Evolutionary conservation across 2,113 vertebrate species (phyloP), one percentile per base, ranked within the genome.

Genomic region (Plotosus lineatus): DNA sequence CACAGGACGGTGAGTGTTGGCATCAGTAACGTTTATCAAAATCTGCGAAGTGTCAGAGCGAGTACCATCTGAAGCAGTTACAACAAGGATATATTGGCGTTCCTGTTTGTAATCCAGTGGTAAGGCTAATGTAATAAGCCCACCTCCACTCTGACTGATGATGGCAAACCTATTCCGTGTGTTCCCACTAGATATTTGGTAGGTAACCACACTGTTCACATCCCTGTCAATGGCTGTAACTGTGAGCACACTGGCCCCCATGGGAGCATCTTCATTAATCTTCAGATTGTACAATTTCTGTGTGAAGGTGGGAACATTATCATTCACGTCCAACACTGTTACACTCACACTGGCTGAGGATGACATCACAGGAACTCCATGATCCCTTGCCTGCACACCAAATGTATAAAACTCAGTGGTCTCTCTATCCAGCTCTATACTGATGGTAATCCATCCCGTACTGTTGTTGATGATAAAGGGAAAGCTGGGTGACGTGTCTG

Each of bases 21-120:
- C 95, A 63, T 97, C 95, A 0, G 95, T 96, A 82, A 97, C 90
- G 0, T 96, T 96, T 82, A 97, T 93, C 81, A 92, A 94, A 77
- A 96, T 93, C 86, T 96, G 95, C 0, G 93, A 94, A 0, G 94
- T 95, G 89, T 95, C 95, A 11, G 93, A 91, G 9, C 93, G 94
- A 0, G 92, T 94, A 78, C 95, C 95, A 0, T 97, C 95, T 0
- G 95, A 96, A 0, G 95, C 95, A 0, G 94, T 95, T 78, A 97
- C 93, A 0, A 94, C 93, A 71, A 97, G 91, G 58, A 95, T 93
- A 15, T 95, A 97, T 80, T 96, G 95, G n/a, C 94, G 91, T 76
- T 97, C 95, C 86, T 96, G 95, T 53, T 96, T 96, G 86, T 96
- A 97, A 91, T 97, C 95, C 87, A 96, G 86, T 0, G 95, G 95